phyloP scores from a whole-genome alignment of 2,797 vertebrate genomes.

The Ibycter americanus region DNA sequence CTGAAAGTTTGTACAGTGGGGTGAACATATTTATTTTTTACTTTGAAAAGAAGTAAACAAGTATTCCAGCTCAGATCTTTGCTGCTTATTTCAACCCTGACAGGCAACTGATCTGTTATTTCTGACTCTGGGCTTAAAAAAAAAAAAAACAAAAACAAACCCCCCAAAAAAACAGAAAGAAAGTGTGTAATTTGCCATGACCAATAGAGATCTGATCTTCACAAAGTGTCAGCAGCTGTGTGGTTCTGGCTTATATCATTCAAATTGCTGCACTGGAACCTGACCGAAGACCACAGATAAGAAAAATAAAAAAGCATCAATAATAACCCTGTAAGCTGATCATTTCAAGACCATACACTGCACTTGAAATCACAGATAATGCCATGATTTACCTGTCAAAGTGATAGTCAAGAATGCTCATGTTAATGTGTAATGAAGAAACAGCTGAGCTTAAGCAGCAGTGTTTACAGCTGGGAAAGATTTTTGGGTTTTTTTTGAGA shows the following conservation, averaged over 20 bases:
- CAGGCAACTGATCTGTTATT: not conserved
- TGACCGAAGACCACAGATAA: not conserved
- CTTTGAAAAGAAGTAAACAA: not conserved
- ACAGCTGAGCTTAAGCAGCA: not conserved
- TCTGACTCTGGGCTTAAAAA: not conserved
- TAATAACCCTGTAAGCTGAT: not conserved
- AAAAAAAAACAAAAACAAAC: not conserved
- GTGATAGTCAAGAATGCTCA: not conserved
- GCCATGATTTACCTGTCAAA: not conserved
- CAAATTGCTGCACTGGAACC: not conserved
- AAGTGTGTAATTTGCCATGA: not conserved
- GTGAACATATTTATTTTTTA: not conserved
- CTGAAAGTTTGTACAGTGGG: not conserved
- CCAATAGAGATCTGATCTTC: not conserved
- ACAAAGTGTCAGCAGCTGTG: not conserved
- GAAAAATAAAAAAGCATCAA: not conserved
- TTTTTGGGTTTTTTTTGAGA: not conserved
- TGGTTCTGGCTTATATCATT: not conserved
- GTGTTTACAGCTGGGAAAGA: not conserved
- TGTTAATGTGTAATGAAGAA: not conserved
- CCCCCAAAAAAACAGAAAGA: not conserved
- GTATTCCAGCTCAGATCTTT: not conserved
- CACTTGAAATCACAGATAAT: not conserved
- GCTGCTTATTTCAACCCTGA: not conserved
- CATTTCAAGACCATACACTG: not conserved